phyloP scores from a whole-genome alignment of 2,888 invertebrate species.

The Graphium colonna region DNA sequence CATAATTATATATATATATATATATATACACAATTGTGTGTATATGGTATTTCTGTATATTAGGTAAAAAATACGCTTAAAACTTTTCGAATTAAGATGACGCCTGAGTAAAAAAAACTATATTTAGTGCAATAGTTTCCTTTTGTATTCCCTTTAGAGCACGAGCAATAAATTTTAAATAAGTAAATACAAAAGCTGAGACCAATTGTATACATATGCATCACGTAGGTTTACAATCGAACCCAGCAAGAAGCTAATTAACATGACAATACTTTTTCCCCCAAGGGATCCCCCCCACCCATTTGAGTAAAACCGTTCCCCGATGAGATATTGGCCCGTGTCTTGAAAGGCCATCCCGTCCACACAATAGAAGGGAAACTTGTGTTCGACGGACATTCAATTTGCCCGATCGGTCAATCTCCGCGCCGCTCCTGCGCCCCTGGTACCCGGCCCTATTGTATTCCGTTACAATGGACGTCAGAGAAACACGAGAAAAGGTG shows the following conservation, averaged over 20 bases:
- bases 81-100: no score
- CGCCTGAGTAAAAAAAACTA: no score
- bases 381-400: slow-evolving; percentile 68
- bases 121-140: no score
- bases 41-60: no score
- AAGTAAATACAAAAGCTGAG: no score
- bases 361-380: slow-evolving; percentile 51
- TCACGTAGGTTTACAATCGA: no score
- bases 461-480: slow-evolving; percentile 53
- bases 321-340: slow-evolving; percentile 61
- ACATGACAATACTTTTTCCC: not conserved
- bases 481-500: slow-evolving; percentile 50
- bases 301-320: slow-evolving; percentile 41
- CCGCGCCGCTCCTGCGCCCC: slow-evolving; percentile 56
- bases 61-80: no score
- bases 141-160: no score
- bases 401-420: slow-evolving; percentile 73
- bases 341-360: slow-evolving; percentile 56
- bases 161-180: no score
- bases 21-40: no score
- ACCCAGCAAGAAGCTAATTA: slow-evolving; percentile 9
- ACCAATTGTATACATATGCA: no score
- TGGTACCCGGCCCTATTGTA: slow-evolving; percentile 59
- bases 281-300: slow-evolving; percentile 22
- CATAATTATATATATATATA: no score